Evolutionary conservation across 64 coral and sea anemone species (phyloP), one percentile per base, ranked within the genome.

Genomic region (Acropora tenuis): DNA sequence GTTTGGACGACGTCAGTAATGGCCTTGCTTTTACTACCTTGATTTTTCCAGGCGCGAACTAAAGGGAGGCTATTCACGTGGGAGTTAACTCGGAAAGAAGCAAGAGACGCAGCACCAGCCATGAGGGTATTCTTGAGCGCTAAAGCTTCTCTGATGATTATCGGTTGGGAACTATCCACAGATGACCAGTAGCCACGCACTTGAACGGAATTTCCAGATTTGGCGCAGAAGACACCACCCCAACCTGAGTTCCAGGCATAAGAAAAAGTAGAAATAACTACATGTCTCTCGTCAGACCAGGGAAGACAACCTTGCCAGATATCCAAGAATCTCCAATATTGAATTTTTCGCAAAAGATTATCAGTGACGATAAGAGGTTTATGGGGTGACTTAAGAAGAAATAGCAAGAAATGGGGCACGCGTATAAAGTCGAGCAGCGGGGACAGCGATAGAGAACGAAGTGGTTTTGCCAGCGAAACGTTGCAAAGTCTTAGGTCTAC

Each of bases 91-190:
- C 94, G 65, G 20, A 73, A 10, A 69, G 86, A 79, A 1, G 16
- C 1, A n/a, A 95, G 50, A 13, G 50, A 76, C 13, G 47, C 69
- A 4, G 17, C 10, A 11, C 79, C 20, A 13, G 75, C 30, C 10
- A 47, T 17, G 2, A 95, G 47, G 20, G 81, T 61, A 41, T 87
- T 87, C 41, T 78, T 40, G 0, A 95, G 74, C 17, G 83, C 83
- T 3, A 87, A 19, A 60, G 93, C 93, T 65, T 95, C 88, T 50
- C 87, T 91, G 18, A 88, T 83, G 3, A 78, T 77, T 40, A 95
- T 91, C 45, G 88, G 87, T 43, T 53, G 49, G 8, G 16, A 6
- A 7, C 11, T 6, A 10, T 95, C 89, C 48, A 59, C 75, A 15
- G 6, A 2, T 10, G 49, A 66, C 89, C 89, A 95, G 78, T 89